A percentile compares a stretch with the other conserved stretches of the same genome.
Conservation (phyloP, 2,113 vertebrate species). For the Oreotragus oreotragus region DNA sequence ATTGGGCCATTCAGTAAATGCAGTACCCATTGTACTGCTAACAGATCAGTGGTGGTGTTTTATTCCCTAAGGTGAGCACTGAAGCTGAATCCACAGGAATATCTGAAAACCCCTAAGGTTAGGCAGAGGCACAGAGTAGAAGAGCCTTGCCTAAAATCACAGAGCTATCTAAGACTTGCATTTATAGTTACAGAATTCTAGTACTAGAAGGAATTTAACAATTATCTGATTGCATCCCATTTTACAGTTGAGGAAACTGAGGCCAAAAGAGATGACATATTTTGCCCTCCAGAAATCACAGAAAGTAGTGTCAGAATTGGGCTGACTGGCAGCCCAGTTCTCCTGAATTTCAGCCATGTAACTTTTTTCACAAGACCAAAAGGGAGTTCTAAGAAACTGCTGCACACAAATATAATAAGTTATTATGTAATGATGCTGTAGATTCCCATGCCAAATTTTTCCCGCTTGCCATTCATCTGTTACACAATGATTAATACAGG, state of each 20-base stretch:
- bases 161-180: not conserved
- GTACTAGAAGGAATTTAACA: not conserved
- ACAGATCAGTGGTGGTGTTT: not conserved
- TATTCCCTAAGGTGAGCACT: not conserved
- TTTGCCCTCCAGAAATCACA: not conserved
- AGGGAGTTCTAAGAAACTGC: not conserved
- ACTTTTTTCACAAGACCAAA: not conserved
- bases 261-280: not conserved
- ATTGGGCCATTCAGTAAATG: not conserved
- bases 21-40: not conserved
- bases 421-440: not conserved
- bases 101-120: not conserved
- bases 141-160: not conserved
- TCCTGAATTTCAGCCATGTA: not conserved
- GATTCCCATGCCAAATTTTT: not conserved
- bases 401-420: not conserved
- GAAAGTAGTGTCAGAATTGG: not conserved
- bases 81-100: not conserved
- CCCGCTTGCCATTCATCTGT: not conserved
- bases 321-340: not conserved
- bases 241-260: conserved; percentile 55
- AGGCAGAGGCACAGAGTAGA: not conserved
- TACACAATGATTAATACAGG: not conserved
- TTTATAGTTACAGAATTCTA: not conserved
- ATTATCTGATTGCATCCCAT: conserved; percentile 16